Evolutionary conservation across 2,113 vertebrate genomes (phyloP).

Genomic region (Pseudopipra pipra): DNA sequence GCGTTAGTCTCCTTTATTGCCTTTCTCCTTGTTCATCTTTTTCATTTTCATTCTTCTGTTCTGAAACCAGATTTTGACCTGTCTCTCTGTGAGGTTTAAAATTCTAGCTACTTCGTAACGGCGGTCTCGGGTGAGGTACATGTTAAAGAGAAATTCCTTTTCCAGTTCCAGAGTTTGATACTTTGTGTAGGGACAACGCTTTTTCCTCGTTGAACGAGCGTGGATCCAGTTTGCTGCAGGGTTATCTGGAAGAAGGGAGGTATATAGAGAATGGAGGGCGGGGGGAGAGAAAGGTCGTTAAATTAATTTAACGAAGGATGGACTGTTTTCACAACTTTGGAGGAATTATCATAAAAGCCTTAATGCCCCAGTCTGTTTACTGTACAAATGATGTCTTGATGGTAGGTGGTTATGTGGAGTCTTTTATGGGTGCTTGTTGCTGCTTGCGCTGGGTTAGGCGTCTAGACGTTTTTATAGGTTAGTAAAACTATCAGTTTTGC

Average conservation of each 20-base stretch:
- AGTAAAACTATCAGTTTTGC: constrained; percentile 99
- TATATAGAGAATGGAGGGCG: constrained; percentile 33
- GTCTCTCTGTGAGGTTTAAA: constrained; percentile 95
- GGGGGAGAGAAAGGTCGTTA: constrained; percentile 66
- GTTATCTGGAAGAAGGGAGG: constrained; percentile 84
- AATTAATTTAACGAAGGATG: constrained; percentile 80
- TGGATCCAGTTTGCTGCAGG: constrained; percentile 99
- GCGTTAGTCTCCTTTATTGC: constrained; percentile 84
- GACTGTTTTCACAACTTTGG: constrained; percentile 76
- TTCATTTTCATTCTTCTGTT: constrained; percentile 99
- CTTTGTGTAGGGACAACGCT: constrained; percentile 97
- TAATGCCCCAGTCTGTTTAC: constrained; percentile 77
- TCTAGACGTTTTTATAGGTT: constrained; percentile 99
- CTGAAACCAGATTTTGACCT: constrained; percentile 99
- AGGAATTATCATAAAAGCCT: constrained; percentile 81
- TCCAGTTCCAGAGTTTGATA: constrained; percentile 98
- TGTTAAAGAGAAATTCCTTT: constrained; percentile 98
- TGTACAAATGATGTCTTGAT: constrained; percentile 76
- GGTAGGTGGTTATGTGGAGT: constrained; percentile 81
- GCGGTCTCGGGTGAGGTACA: constrained; percentile 97
- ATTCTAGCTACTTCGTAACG: constrained; percentile 97
- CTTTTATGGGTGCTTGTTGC: constrained; percentile 83
- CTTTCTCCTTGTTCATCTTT: constrained; percentile 96
- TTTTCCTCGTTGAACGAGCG: constrained; percentile 96
- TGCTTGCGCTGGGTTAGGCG: constrained; percentile 85